Evolutionary conservation across 1,140 invertebrate species (phyloP), one percentile per base, ranked within the genome.

Genomic region (Physella acuta): DNA sequence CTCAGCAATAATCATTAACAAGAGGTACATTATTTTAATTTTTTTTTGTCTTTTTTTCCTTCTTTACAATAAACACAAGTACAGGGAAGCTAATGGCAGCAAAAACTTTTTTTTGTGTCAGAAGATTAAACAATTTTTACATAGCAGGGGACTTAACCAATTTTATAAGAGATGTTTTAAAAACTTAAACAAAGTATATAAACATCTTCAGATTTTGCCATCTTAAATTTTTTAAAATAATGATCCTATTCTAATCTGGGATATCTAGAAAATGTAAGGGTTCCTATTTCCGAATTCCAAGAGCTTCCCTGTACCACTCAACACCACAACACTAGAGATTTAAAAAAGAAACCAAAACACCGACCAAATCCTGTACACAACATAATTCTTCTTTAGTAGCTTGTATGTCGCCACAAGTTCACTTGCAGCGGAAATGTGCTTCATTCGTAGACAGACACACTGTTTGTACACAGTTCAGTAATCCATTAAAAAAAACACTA

Each of bases 391-490:
- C 2, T 14, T 36, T 24, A n/a, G 28, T 59, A 31, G 28, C 4
- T 31, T 59, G 11, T 4, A 30, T n/a, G 56, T 31, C 30, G 60
- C 37, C 31, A 62, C 60, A 20, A 14, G 60, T 36, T 37, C 34
- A 24, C 60, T 37, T 3, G 31, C 36, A 62, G 60, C 4, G 60
- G 37, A 62, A 62, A 62, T 62, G 60, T 62, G 60, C 60, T 62
- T 62, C 60, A 4, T 11, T 44, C 20, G 20, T 44, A 44, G 56
- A 28, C 30, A 58, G 5, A 30, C 30, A 16, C 52, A 24, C 52
- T 24, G 3, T 53, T n/a, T 8, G 52, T 5, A 53, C 28, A 24
- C 52, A 53, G n/a, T 58, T 20, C 28, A 58, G 16, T 17, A 58
- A 16, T 30, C 56, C n/a, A 58, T 31, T 16, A 8, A 3, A 58